Percentiles rank a stretch among this genome's conserved stretches.
phyloP scores from a whole-genome alignment of 2,888 invertebrate species.

The Acronicta leporina region DNA sequence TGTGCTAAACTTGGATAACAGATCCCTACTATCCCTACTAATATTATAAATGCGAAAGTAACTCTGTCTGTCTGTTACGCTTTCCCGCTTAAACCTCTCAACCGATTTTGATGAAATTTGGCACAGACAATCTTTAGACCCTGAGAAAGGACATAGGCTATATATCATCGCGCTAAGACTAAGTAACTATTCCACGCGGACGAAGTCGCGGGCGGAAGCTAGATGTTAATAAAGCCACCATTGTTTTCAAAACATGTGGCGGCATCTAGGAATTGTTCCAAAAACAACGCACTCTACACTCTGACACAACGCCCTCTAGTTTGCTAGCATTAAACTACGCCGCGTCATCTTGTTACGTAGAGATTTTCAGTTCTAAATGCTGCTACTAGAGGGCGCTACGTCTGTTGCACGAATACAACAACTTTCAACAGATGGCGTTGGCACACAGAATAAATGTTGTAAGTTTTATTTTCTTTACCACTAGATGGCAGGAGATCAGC shows the following conservation, averaged over 20 bases:
- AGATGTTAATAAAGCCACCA: neutral
- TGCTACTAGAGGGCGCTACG: constrained; percentile 4
- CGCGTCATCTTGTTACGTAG: neutral
- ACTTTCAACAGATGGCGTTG: constrained; percentile 18
- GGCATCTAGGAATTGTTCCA: constrained; percentile 2
- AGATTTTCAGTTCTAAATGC: neutral
- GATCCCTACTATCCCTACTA: too few relatives aligned
- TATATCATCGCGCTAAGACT: too few relatives aligned
- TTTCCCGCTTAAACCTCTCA: too few relatives aligned
- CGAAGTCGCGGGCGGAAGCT: too few relatives aligned
- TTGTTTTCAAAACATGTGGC: neutral
- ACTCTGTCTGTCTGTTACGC: too few relatives aligned
- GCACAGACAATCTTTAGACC: too few relatives aligned
- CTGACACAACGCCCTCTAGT: constrained; percentile 18
- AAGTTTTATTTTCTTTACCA: neutral
- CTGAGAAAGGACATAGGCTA: too few relatives aligned
- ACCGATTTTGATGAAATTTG: too few relatives aligned
- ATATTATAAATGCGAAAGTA: too few relatives aligned
- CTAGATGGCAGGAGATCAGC: constrained; percentile 14
- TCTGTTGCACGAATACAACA: fast-evolving
- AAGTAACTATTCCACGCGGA: too few relatives aligned
- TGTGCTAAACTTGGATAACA: too few relatives aligned
- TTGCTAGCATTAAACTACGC: neutral
- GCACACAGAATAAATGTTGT: neutral
- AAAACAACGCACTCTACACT: too few relatives aligned